Percentiles rank a stretch among this genome's conserved stretches.
phyloP scores from a whole-genome alignment of 2,113 vertebrate genomes.

The Coracopsis vasa region DNA sequence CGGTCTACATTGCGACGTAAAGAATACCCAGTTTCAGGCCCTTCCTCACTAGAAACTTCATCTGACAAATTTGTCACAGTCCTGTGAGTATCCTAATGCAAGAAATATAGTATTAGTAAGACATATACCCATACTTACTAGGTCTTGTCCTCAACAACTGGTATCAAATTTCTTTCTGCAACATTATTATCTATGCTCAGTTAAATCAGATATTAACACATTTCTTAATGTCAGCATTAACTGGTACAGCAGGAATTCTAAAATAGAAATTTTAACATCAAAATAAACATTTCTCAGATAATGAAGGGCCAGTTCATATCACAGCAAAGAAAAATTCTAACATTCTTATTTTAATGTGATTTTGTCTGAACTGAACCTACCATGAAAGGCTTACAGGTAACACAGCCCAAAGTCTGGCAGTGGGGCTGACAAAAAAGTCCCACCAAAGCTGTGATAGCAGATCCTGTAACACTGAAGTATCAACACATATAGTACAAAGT shows the following conservation, averaged over 20 bases:
- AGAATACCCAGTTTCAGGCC: slow-evolving; percentile 85
- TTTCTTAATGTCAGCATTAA: background rate
- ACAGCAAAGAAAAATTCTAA: background rate
- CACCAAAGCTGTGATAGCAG: background rate
- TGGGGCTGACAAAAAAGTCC: background rate
- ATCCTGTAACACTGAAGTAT: background rate
- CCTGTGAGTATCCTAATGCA: slow-evolving; percentile 78
- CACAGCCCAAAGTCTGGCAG: background rate
- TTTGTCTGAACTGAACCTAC: background rate
- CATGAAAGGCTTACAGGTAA: background rate
- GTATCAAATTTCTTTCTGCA: background rate
- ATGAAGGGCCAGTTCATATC: background rate
- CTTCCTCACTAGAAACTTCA: slow-evolving; percentile 96
- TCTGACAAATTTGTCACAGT: slow-evolving; percentile 82
- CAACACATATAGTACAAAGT: background rate
- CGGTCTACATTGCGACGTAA: slow-evolving; percentile 80
- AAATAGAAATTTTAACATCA: background rate
- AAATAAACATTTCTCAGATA: background rate
- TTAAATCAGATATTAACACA: background rate
- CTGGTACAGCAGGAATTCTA: background rate
- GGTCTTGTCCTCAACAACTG: background rate
- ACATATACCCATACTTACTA: background rate
- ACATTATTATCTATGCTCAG: background rate
- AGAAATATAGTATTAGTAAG: background rate
- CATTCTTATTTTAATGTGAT: background rate